These are phyloP conservation scores for Tragelaphus oryx DNA, from an alignment of 2,797 vertebrate genomes.

Conservation along the genomic window DNA sequence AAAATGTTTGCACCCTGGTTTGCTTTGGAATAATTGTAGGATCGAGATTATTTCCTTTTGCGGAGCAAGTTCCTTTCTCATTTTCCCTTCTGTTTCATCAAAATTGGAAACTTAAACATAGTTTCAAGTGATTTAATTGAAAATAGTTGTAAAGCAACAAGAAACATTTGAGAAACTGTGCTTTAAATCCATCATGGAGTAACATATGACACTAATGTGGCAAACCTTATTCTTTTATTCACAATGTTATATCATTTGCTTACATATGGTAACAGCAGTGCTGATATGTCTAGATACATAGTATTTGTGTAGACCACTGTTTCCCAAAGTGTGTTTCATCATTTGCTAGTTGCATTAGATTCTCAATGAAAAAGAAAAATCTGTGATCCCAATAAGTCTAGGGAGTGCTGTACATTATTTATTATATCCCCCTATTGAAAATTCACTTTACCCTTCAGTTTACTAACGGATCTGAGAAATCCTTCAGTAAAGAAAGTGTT, in stretches of 20 bases:
- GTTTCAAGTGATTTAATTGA: slow-evolving; percentile 32
- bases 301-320: neutral
- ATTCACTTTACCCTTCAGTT: neutral
- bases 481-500: neutral
- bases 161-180: slow-evolving; percentile 19
- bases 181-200: neutral
- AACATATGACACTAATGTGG: neutral
- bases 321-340: neutral
- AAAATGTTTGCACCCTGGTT: slow-evolving; percentile 55
- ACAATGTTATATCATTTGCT: neutral
- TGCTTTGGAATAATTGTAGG: slow-evolving; percentile 47
- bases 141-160: slow-evolving; percentile 49
- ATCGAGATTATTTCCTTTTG: slow-evolving; percentile 49
- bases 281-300: neutral
- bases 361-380: neutral
- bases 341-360: neutral
- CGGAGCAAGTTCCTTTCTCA: neutral
- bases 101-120: slow-evolving; percentile 40
- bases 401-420: neutral
- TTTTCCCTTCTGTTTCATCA: slow-evolving; percentile 17
- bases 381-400: neutral
- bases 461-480: neutral
- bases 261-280: neutral
- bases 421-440: neutral
- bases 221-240: neutral